Base-by-base conservation (phyloP, 2,113 vertebrate species). In the Ciconia stormi region DNA sequence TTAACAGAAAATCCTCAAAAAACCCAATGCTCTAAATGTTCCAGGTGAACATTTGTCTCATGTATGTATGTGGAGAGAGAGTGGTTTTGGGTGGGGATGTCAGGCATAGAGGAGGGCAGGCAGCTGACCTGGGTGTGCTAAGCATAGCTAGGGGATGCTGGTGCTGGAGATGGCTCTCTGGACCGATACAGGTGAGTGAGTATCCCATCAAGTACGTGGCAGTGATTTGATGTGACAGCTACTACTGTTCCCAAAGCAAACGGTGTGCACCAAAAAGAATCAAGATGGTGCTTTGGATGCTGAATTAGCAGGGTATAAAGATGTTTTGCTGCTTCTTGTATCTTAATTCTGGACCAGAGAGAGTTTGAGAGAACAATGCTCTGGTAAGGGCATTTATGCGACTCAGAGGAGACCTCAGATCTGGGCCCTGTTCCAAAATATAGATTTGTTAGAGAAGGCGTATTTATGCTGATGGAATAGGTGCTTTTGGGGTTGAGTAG, bases 391-490 rank as follows among this genome's bases (percentile, higher is more conserved):
- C 53, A 92, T 94, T 93, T 96, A 87, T 63, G 18, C 0, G 1
- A 76, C 89, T 86, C 84, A 82, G 78, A 96, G 82, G 77, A 93
- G 65, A 86, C 53, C 44, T 90, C 84, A 93, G 61, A 94, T 85
- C 93, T 94, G 87, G 93, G 94, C 76, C 73, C 34, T 72, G 61
- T 59, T 95, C 94, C 94, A 91, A 94, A 79, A 42, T 67, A 87
- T 49, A 27, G 77, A 90, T 92, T 88, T 79, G 40, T 84, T 87
- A 95, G 73, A 76, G 65, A 78, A 91, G 21, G 5, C 1, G 1
- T 92, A 87, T 95, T 94, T 96, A 87, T 91, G 55, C 65, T 95
- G 77, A 92, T 87, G 81, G 65, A 93, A 89, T 84, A 82, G 69
- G 38, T 95, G 44, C 38, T 94, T 95, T 89, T 79, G 80, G 66